Evolutionary conservation across 1,140 invertebrate species (phyloP), one percentile per base, ranked within the genome.

Genomic region (Drosophila athabasca): DNA sequence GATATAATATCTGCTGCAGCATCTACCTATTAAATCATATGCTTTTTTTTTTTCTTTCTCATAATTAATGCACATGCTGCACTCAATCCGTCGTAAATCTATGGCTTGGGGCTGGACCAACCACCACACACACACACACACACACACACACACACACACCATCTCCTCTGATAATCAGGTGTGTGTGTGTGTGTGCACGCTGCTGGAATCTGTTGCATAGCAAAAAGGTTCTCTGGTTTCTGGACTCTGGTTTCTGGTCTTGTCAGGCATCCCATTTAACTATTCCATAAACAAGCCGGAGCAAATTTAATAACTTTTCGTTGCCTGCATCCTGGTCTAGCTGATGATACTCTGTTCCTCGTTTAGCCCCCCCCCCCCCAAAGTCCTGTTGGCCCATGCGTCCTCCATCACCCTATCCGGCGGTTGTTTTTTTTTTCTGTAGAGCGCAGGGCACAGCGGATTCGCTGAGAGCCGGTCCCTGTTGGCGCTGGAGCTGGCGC

Each of bases 251-350:
- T 11, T 4, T 1, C 11, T 39, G 24, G 24, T 24, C 24, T 24
- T 24, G 9, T 39, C 35, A 4, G 24, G 41, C 24, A 57, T 29
- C 29, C 26, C 29, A 39, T 39, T 39, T 4, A 13, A 39, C 44
- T 29, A 44, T 17, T 31, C 41, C 69, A 79, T 61, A 74, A 75
- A 68, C 70, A 59, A 69, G 76, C 76, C 39, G 53, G 69, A 69
- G 80, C 62, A 75, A 67, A 61, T 76, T 79, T 79, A 79, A 75
- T 79, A 79, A 79, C 59, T 79, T 59, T 59, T 49, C 54, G 59
- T 22, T 39, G 62, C 44, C 61, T 35, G 53, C 68, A 76, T 9
- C 17, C 7, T 17, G n/a, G n/a, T n/a, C n/a, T n/a, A n/a, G n/a
- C n/a, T n/a, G n/a, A n/a, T n/a, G n/a, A n/a, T n/a, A n/a, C n/a